Conservation (phyloP, 2,888 invertebrate species). For the Cheilosia impressa region DNA sequence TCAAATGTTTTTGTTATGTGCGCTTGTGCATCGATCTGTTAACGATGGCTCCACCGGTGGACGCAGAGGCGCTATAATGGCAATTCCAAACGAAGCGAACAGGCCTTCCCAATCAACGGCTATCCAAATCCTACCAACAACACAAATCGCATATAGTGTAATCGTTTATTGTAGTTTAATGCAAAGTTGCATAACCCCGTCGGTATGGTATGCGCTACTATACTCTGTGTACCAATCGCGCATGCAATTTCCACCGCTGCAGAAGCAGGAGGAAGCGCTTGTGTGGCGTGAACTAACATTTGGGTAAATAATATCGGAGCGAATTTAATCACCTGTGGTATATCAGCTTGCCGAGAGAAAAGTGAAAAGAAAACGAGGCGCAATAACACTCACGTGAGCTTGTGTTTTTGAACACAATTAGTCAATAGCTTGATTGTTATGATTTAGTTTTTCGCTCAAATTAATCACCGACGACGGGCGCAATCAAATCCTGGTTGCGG, state of each 20-base stretch:
- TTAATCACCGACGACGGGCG: constrained; percentile 40
- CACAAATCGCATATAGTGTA: constrained; percentile 15
- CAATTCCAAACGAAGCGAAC: constrained; percentile 7
- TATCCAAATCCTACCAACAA: constrained; percentile 27
- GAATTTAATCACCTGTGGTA: constrained; percentile 64
- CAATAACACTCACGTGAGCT: constrained; percentile 7
- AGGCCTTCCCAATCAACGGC: constrained; percentile 20
- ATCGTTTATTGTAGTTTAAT: constrained; percentile 61
- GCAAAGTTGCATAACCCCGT: constrained; percentile 58
- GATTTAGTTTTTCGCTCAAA: constrained; percentile 42
- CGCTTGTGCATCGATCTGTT: constrained; percentile 2
- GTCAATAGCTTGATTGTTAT: constrained; percentile 33
- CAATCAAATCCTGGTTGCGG: constrained; percentile 45
- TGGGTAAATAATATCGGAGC: constrained; percentile 53
- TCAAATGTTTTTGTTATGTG: constrained; percentile 1
- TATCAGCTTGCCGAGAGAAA: constrained; percentile 8
- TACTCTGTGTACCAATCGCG: constrained; percentile 52
- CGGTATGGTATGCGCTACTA: constrained; percentile 30
- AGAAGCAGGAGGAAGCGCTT: constrained; percentile 59
- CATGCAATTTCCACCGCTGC: constrained; percentile 42
- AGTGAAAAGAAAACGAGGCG: constrained; percentile 12
- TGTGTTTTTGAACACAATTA: constrained; percentile 41
- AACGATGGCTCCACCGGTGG: constrained; percentile 39
- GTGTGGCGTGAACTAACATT: constrained; percentile 50
- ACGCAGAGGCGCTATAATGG: not conserved